Base-by-base conservation (phyloP, 2,797 vertebrate genomes). In the Salmo trutta region DNA sequence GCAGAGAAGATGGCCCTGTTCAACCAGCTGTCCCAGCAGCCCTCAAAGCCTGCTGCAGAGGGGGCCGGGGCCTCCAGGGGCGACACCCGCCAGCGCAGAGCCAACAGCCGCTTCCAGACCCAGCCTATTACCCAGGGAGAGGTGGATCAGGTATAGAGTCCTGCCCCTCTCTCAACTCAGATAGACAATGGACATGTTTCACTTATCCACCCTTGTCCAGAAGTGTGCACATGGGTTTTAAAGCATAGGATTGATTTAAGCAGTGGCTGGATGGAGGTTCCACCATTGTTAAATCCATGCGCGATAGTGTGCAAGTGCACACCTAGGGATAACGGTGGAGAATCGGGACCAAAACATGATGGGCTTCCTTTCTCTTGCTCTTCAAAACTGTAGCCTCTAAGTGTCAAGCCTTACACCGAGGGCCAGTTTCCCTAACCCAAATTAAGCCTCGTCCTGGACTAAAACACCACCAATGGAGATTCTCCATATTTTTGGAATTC, bases 1-100 rank as follows among this genome's bases (percentile, higher is more conserved):
- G 88, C 94, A 0, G 98, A 99, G 90, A 99, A 99, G 93, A 96
- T 99, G 98, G 97, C 98, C 71, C 93, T 99, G 83, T 99, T 99
- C 92, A 98, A 97, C 90, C 97, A 95, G 82, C 90, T 99, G 56
- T 94, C 98, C 29, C 94, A 96, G 87, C 82, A 76, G 67, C 89
- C 79, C 0, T 81, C 77, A 54, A 89, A 90, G 86, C 88, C 76
- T 3, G 16, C 78, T 0, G 21, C 59, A 24, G 93, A 92, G 29
- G 88, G 47, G 1, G 79, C 91, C 88, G 24, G 90, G 94, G 71
- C 90, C 90, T 36, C 76, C 80, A 89, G 91, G 81, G 91, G 94
- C 54, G 97, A 97, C 74, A 79, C 93, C 29, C 94, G 95, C 6
- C 96, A 95, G 81, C 95, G 98, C 68, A 93, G 98, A 41, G 94